phyloP scores from a whole-genome alignment of 2,797 vertebrate genomes.

The Xyrichtys novacula region DNA sequence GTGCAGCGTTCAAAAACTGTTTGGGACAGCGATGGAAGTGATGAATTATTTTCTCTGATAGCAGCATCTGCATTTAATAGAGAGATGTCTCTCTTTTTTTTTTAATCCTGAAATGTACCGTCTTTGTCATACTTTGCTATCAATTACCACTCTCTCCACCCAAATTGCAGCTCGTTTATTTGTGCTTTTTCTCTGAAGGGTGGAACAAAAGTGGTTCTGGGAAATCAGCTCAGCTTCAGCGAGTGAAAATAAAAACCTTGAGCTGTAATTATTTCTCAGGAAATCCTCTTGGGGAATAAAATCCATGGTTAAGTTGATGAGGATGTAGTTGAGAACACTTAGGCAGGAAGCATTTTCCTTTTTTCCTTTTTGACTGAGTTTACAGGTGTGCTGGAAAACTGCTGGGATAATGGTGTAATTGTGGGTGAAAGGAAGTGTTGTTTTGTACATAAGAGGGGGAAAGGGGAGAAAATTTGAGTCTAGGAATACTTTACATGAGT shows the following conservation, averaged over 20 bases:
- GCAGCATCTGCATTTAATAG: conserved; percentile 3
- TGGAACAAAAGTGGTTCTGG: conserved; percentile 1
- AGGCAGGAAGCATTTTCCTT: background rate
- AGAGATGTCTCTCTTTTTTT: background rate
- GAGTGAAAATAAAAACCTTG: background rate
- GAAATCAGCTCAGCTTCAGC: background rate
- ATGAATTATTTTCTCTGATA: background rate
- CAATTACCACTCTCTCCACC: conserved; percentile 4
- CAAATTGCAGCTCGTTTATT: background rate
- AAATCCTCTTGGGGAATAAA: conserved; percentile 9
- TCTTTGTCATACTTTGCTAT: background rate
- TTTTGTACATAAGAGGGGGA: background rate
- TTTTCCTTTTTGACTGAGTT: conserved; percentile 9
- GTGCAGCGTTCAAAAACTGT: background rate
- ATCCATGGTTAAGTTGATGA: background rate
- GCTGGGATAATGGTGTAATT: conserved; percentile 23
- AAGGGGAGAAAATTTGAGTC: background rate
- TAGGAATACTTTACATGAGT: conserved; percentile 21
- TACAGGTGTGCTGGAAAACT: conserved; percentile 17
- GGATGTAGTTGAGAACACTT: background rate
- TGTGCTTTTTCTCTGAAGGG: background rate
- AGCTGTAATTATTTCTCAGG: background rate
- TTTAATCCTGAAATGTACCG: background rate
- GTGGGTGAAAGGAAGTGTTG: conserved; percentile 25
- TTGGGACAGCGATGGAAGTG: background rate